A percentile compares a stretch with the other conserved stretches of the same genome.
Evolutionary conservation across 2,888 invertebrate genomes (phyloP).

Genomic region (Leuctra nigra): DNA sequence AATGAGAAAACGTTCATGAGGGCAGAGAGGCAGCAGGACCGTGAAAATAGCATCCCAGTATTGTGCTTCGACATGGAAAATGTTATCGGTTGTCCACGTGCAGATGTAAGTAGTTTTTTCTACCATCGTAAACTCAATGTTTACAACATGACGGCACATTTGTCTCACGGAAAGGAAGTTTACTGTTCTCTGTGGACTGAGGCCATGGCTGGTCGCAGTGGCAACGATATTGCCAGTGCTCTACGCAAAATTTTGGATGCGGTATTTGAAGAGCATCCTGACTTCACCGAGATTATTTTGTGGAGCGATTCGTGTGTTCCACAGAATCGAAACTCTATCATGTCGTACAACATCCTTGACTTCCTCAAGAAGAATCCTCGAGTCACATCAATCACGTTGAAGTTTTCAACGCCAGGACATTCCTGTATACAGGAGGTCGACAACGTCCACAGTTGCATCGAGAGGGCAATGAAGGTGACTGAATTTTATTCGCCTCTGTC

Average conservation of each 20-base stretch:
- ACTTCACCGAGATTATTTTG: not conserved
- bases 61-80: constrained; percentile 8
- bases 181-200: constrained; percentile 7
- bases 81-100: constrained; percentile 15
- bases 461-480: not conserved
- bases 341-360: constrained; percentile 2
- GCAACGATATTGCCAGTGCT: constrained; percentile 13
- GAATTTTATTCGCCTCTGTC: constrained; percentile 9
- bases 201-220: not conserved
- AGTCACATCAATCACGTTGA: not conserved
- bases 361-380: constrained; percentile 7
- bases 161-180: not conserved
- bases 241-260: not conserved
- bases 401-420: constrained; percentile 4
- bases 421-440: constrained; percentile 14
- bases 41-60: not conserved
- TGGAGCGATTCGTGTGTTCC: constrained; percentile 19
- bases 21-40: constrained; percentile 15
- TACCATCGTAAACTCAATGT: constrained; percentile 21
- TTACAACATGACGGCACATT: not conserved
- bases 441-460: constrained; percentile 11
- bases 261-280: not conserved
- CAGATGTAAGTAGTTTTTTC: constrained; percentile 24
- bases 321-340: constrained; percentile 6
- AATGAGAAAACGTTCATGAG: constrained; percentile 17